Evolutionary conservation across 2,888 invertebrate genomes (phyloP), one percentile per base, ranked within the genome.

Genomic region (Ferdinandea cuprea): DNA sequence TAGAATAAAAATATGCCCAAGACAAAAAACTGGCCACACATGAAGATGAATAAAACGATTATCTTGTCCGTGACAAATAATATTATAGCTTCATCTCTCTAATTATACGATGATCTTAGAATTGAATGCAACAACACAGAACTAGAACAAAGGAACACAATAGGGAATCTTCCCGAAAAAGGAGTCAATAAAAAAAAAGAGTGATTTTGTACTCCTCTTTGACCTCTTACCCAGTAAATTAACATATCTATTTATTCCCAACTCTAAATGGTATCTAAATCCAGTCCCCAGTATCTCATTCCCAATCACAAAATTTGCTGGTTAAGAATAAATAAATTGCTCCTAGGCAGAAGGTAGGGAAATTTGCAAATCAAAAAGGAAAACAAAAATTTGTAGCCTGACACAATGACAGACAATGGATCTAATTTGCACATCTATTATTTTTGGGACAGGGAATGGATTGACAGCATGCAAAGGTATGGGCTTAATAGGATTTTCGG

Each of bases 131-230:
- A 13, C 13, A 13, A 40, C 40, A 15, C 7, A 13, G 13, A 40
- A 40, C 13, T n/a, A 13, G 13, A 40, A 40, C 13, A 13, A 15
- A 15, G 13, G 13, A 7, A 40, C 13, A 13, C 7, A 40, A 13
- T 13, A 37, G n/a, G 3, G 1, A 37, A 5, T 37, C 37, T 1
- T 6, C 11, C 37, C n/a, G 7, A 42, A 42, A 42, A 17, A 3
- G 15, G 17, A 42, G 42, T 42, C 42, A 42, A 42, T 42, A 42
- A 42, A 42, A n/a, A n/a, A n/a, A n/a, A n/a, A n/a, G n/a, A n/a
- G n/a, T n/a, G n/a, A 19, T 44, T 21, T 11, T 44, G 9, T 11
- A 11, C 9, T 11, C 44, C 11, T 19, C 11, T 44, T 15, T 11
- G 9, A 17, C 17, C 3, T 11, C 9, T 8, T 44, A 5, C 44